Evolutionary conservation across 2,888 invertebrate species (phyloP).

Genomic region (Drosophila histrio): DNA sequence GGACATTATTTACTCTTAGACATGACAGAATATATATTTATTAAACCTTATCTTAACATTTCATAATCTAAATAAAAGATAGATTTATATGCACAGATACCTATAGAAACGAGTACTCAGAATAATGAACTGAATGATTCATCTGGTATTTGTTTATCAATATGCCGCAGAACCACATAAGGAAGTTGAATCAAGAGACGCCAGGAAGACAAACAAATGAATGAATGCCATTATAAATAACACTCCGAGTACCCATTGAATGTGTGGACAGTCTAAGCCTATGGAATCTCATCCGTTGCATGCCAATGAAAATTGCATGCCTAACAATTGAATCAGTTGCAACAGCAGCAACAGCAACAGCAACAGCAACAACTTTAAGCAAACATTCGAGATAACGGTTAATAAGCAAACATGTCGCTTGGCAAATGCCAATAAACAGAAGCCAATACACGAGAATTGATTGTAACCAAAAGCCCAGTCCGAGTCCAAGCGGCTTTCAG

Average conservation of each 20-base stretch:
- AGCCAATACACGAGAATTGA: constrained; percentile 37
- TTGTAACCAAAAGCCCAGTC: constrained; percentile 5
- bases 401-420: constrained; percentile 46
- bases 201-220: constrained; percentile 17
- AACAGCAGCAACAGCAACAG: constrained; percentile 6
- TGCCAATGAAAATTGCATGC: constrained; percentile 43
- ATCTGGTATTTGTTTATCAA: background rate
- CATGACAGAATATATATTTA: too few species aligned
- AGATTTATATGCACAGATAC: background rate
- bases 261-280: constrained; percentile 5
- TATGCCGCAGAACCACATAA: background rate
- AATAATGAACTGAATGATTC: background rate
- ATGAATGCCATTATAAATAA: constrained; percentile 26
- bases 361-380: constrained; percentile 16
- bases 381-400: constrained; percentile 50
- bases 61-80: background rate
- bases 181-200: constrained; percentile 1
- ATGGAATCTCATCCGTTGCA: constrained; percentile 10
- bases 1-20: too few species aligned
- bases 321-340: constrained; percentile 35
- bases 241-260: background rate
- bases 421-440: constrained; percentile 41
- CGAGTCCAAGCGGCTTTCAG: constrained; percentile 20
- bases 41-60: background rate
- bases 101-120: background rate